These are phyloP conservation scores for Pherbina coryleti DNA, from an alignment of 2,888 invertebrate genomes.

Conservation along the genomic window DNA sequence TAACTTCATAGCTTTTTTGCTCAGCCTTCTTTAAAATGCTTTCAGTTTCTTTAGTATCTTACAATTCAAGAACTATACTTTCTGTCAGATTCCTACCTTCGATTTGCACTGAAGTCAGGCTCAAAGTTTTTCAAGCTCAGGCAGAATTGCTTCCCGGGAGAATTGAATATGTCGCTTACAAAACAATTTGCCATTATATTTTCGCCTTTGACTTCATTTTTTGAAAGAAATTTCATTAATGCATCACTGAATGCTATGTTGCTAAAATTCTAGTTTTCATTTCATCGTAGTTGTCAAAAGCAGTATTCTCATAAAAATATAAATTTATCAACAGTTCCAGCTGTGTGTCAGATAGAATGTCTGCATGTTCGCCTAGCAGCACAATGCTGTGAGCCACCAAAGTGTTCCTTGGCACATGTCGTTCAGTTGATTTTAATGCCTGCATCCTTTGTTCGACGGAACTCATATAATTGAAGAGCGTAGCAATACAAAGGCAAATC, in stretches of 20 bases:
- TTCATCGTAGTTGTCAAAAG: slow-evolving; percentile 34
- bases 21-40: no score
- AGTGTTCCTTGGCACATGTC: slow-evolving; percentile 22
- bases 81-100: no score
- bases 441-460: slow-evolving; percentile 51
- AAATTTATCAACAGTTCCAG: slow-evolving; percentile 56
- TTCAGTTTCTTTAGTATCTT: no score
- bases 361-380: slow-evolving; percentile 49
- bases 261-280: not conserved
- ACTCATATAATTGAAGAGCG: slow-evolving; percentile 44
- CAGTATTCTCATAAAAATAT: slow-evolving; percentile 53
- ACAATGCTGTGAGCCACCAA: slow-evolving; percentile 43
- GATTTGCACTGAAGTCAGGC: no score
- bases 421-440: slow-evolving; percentile 50
- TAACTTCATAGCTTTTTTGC: no score
- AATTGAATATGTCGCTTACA: no score
- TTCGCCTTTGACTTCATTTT: no score
- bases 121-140: no score
- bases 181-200: no score
- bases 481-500: slow-evolving; percentile 41
- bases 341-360: slow-evolving; percentile 51
- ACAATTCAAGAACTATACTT: no score
- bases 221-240: no score
- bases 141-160: no score
- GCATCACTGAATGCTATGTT: not conserved